Evolutionary conservation across 2,888 invertebrate genomes (phyloP).

Genomic region (Idaea aversata): DNA sequence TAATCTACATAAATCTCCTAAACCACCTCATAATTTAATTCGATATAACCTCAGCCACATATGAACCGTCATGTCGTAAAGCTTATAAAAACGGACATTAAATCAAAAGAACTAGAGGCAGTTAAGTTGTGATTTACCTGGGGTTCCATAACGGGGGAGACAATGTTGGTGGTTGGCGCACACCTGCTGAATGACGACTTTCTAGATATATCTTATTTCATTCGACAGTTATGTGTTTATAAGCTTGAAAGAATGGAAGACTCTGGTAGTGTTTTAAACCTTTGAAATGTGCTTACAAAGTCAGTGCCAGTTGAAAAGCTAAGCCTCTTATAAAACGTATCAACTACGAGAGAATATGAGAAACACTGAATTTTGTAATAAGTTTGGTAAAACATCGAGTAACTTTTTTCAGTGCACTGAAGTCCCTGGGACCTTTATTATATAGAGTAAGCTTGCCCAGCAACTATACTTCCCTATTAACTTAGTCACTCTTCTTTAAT

Average conservation of each 20-base stretch:
- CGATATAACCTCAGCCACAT: neutral
- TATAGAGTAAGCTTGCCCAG: too few relatives aligned
- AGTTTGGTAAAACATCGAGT: neutral
- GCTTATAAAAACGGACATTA: slow-evolving; percentile 27
- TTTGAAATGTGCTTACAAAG: neutral
- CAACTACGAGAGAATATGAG: neutral
- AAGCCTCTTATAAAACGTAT: neutral
- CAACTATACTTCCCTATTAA: too few relatives aligned
- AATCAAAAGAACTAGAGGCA: slow-evolving; percentile 27
- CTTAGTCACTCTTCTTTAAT: neutral
- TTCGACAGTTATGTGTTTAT: neutral
- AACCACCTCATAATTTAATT: neutral
- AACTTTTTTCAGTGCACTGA: too few relatives aligned
- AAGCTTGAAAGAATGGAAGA: neutral
- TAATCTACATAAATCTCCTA: neutral
- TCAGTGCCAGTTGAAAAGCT: neutral
- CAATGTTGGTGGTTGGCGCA: slow-evolving; percentile 26
- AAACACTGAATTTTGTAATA: neutral
- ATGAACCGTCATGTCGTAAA: slow-evolving; percentile 1
- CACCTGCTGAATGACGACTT: slow-evolving; percentile 7
- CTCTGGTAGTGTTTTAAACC: neutral
- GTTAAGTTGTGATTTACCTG: slow-evolving; percentile 27
- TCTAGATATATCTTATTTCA: slow-evolving; percentile 4
- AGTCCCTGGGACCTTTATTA: too few relatives aligned
- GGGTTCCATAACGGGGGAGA: slow-evolving; percentile 24